Evolutionary conservation across 2,797 vertebrate species (phyloP), one percentile per base, ranked within the genome.

Genomic region (Sebastes taczanowskii): DNA sequence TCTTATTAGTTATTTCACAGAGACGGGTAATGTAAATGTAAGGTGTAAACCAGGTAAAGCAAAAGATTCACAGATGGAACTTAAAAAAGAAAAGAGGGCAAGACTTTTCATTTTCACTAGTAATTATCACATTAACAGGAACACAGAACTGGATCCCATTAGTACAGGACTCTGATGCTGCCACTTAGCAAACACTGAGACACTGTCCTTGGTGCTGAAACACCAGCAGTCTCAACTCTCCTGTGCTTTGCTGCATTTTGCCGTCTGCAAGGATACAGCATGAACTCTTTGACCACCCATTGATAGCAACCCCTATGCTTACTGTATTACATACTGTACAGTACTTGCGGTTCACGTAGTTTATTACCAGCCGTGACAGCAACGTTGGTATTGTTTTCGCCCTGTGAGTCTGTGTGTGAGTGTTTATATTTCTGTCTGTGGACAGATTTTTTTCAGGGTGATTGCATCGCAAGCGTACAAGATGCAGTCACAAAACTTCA

Each of bases 191-290:
- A 5, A 27, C 7, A n/a, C 10, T 29, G 65, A 11, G 25, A 5
- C 0, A n/a, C 55, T 86, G 70, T 84, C 85, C 67, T 2, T 75
- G 52, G 52, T 90, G 59, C 64, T 86, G 27, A 84, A 84, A 72
- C 77, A 3, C 20, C 2, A 9, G 4, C 20, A 3, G 29, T 4
- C 22, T 35, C 22, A 52, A 13, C 13, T 22, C 35, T 11, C 8
- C 4, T 2, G 42, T 55, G 23, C 10, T 30, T 22, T 27, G 11
- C 7, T 61, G 61, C 6, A n/a, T 34, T 42, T 13, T 35, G 2
- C 16, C 18, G 18, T 4, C 27, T 6, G 29, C 11, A 27, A 10
- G 18, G 18, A 55, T 7, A 4, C 60, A 29, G 30, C 30, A 11
- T 7, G 1, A 4, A 18, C 58, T 65, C 42, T 18, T 3, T 16